Evolutionary conservation across 2,888 invertebrate species (phyloP).

Genomic region (Dolichomitus sp.): DNA sequence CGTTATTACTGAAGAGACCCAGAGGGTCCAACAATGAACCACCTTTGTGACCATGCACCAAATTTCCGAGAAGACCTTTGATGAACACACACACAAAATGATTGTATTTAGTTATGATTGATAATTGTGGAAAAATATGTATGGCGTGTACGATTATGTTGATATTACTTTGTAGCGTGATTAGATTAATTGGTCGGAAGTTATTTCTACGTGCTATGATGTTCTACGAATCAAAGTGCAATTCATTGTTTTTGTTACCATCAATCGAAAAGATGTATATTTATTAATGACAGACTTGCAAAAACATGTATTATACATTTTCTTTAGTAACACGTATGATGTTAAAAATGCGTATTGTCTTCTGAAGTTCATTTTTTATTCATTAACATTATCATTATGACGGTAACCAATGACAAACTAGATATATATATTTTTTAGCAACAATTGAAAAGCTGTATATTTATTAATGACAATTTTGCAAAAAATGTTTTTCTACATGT

Average conservation of each 20-base stretch:
- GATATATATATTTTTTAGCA: not conserved
- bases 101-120: slow-evolving; percentile 27
- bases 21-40: slow-evolving; percentile 77
- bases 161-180: not conserved
- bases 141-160: not conserved
- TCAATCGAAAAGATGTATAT: not conserved
- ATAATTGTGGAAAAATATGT: not conserved
- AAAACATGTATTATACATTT: not conserved
- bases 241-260: not conserved
- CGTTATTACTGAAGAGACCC: slow-evolving; percentile 72
- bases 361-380: too few species aligned
- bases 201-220: not conserved
- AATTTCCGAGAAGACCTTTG: slow-evolving; percentile 65
- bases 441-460: not conserved
- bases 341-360: too few species aligned
- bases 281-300: not conserved
- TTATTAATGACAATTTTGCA: not conserved
- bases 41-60: slow-evolving; percentile 61
- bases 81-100: slow-evolving; percentile 48
- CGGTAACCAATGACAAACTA: too few species aligned
- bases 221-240: not conserved
- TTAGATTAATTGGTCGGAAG: not conserved
- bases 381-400: too few species aligned
- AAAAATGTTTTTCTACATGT: not conserved
- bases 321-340: not conserved